These are phyloP conservation scores for Myxocyprinus asiaticus DNA, from an alignment of 2,113 vertebrate species.

Conservation along the genomic window DNA sequence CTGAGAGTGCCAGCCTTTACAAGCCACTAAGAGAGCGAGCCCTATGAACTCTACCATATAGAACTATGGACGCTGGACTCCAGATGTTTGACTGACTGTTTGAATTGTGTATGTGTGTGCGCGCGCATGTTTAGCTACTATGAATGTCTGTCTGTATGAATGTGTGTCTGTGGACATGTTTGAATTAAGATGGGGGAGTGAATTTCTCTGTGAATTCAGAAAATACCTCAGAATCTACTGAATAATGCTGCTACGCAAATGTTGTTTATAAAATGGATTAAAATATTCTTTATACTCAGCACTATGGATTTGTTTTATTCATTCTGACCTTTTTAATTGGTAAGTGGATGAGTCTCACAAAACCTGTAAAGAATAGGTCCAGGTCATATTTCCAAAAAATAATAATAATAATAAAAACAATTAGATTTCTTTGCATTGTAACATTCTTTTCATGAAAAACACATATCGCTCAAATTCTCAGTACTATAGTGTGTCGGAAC, in stretches of 20 bases:
- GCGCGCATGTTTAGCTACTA: constrained; percentile 16
- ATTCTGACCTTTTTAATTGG: no score
- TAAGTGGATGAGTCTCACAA: neutral
- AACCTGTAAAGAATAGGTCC: no score
- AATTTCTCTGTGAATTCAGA: constrained; percentile 73
- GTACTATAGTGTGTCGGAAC: no score
- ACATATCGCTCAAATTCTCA: no score
- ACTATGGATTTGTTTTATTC: constrained; percentile 22
- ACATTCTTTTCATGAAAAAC: no score
- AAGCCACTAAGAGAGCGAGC: constrained; percentile 70
- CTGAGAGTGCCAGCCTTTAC: constrained; percentile 77
- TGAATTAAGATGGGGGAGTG: constrained; percentile 56
- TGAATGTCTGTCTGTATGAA: constrained; percentile 34
- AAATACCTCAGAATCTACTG: constrained; percentile 80
- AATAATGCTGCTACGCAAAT: constrained; percentile 80
- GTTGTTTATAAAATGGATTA: constrained; percentile 76
- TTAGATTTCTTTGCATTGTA: no score
- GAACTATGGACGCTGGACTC: constrained; percentile 61
- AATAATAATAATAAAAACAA: no score
- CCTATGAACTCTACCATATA: constrained; percentile 56
- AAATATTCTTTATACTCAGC: constrained; percentile 71
- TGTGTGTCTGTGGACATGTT: constrained; percentile 46
- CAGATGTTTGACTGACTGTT: constrained; percentile 43
- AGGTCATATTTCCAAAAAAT: no score
- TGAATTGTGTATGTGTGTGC: constrained; percentile 34